phyloP scores from a whole-genome alignment of 1,140 invertebrate species.

The Diorhabda sublineata region DNA sequence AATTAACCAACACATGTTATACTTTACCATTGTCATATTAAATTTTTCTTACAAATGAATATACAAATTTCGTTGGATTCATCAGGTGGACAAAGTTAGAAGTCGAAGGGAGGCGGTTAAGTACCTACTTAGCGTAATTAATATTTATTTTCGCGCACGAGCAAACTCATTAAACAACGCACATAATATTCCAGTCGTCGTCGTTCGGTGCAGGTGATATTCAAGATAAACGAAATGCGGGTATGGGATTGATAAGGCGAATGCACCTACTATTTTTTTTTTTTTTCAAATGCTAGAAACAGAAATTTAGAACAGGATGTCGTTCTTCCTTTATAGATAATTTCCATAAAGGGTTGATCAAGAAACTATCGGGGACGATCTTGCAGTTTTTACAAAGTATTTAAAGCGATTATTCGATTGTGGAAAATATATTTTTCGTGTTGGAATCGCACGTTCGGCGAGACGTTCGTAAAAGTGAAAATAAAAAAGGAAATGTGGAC shows the following conservation, averaged over 20 bases:
- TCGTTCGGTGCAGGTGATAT: not conserved
- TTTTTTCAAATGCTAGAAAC: not conserved
- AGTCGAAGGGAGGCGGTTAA: too few species aligned
- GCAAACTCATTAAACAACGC: too few species aligned
- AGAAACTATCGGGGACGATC: too few species aligned
- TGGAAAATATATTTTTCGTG: too few species aligned
- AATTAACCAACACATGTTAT: constrained; percentile 15
- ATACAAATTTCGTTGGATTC: too few species aligned
- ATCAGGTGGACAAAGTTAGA: too few species aligned
- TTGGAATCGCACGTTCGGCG: too few species aligned
- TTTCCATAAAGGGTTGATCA: not conserved
- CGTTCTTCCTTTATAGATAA: not conserved
- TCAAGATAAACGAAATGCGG: not conserved
- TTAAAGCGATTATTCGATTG: too few species aligned
- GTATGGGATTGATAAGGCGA: not conserved
- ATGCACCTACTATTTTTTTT: not conserved
- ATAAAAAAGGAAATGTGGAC: constrained; percentile 5
- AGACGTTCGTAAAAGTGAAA: not conserved
- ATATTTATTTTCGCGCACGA: too few species aligned
- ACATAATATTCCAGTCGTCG: not conserved
- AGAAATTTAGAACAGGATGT: not conserved
- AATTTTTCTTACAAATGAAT: too few species aligned
- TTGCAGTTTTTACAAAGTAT: too few species aligned
- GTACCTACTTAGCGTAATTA: too few species aligned
- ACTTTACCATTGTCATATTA: not conserved